Evolutionary conservation across 2,113 vertebrate species (phyloP), one percentile per base, ranked within the genome.

Genomic region (Pelecanoides urinatrix): DNA sequence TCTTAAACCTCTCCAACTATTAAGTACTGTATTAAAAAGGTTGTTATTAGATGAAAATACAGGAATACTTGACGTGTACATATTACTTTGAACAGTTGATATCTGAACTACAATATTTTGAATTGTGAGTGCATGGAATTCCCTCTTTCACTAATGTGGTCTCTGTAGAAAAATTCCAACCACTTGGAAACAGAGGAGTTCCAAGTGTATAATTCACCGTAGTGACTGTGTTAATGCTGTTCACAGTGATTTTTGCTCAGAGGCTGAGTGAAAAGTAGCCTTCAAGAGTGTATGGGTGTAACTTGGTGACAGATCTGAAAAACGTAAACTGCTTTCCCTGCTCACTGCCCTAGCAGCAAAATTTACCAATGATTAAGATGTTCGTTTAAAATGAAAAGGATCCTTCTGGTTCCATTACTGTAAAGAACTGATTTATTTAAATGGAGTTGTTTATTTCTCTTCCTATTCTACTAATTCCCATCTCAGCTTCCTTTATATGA

Each of bases 181-280:
- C n/a, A 73, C 21, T 38, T 81, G 44, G 52, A 88, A 68, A 81
- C 8, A 66, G 53, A 85, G 42, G 26, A 68, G 11, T 84, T 94
- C 17, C 19, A 53, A 59, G 8, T 63, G 25, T 78, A 19, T 77
- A 52, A 53, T 56, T 92, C 72, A 65, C 47, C 40, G 52, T 15
- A 72, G 40, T 30, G 17, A 29, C 34, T 66, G 7, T 86, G 44
- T 50, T 93, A 89, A 77, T 92, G 44, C 20, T 70, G 15, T 34
- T 94, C 63, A 73, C 65, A 50, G 50, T 50, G 72, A 59, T 62
- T 91, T 94, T 92, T 95, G 67, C 90, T 93, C 92, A 74, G 36
- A 67, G 47, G 15, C 26, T 93, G 74, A 71, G 32, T 32, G 44
- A 94, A 66, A 66, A 86, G 45, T 34, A 80, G 38, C 52, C 50